Evolutionary conservation across 2,888 invertebrate species (phyloP).

Genomic region (Brenthis ino): DNA sequence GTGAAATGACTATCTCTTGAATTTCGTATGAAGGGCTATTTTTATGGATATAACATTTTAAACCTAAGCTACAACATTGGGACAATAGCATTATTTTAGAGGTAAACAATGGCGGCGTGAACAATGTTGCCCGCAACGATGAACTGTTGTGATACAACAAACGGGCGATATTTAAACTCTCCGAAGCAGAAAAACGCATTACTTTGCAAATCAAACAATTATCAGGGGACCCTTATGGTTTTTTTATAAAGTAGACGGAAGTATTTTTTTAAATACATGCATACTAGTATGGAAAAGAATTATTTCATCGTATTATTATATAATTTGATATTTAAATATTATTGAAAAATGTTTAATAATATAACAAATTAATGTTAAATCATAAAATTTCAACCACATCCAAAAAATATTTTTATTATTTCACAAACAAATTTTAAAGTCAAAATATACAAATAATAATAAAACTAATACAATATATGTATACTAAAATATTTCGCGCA

Average conservation of each 20-base stretch:
- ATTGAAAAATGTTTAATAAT: too few relatives aligned
- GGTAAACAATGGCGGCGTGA: slow-evolving; percentile 36
- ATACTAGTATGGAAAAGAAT: too few relatives aligned
- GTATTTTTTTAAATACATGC: too few relatives aligned
- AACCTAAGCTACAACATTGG: slow-evolving; percentile 22
- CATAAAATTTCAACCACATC: too few relatives aligned
- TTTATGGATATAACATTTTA: slow-evolving; percentile 6
- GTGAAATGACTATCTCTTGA: too few relatives aligned
- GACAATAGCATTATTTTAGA: slow-evolving; percentile 32
- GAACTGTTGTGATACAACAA: slow-evolving; percentile 39
- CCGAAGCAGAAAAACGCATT: slow-evolving; percentile 64
- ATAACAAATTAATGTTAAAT: too few relatives aligned
- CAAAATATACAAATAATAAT: not conserved
- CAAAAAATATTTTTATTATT: too few relatives aligned
- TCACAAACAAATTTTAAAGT: too few relatives aligned
- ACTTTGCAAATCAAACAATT: slow-evolving; percentile 56
- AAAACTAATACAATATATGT: not conserved
- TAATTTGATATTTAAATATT: too few relatives aligned
- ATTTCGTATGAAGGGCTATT: too few relatives aligned
- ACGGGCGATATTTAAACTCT: slow-evolving; percentile 41
- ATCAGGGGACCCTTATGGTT: slow-evolving; percentile 38
- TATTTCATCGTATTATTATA: too few relatives aligned
- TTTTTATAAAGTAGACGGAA: not conserved
- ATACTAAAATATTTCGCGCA: not conserved
- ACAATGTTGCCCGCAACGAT: slow-evolving; percentile 40